Conservation (phyloP, 2,888 invertebrate species). For the Adela reaumurella region DNA sequence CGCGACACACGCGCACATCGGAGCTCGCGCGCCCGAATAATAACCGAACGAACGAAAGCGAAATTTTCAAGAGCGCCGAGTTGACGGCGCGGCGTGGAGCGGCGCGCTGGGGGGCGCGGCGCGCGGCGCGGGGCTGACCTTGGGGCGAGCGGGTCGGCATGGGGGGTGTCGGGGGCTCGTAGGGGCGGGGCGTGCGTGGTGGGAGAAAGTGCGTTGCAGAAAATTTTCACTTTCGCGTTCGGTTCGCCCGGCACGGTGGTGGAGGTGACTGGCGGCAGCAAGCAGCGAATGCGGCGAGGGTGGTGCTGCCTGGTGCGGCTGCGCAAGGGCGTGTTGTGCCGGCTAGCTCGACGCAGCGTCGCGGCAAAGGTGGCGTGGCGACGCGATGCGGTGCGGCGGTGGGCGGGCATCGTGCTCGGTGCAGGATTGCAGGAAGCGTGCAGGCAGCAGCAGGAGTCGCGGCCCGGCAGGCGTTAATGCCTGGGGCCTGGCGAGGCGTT, state of each 20-base stretch:
- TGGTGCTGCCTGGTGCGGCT: slow-evolving; percentile 5
- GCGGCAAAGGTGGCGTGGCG: slow-evolving; percentile 14
- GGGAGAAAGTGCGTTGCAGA: slow-evolving; percentile 50
- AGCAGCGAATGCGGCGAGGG: slow-evolving; percentile 7
- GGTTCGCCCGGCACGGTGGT: slow-evolving; percentile 22
- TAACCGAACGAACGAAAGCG: slow-evolving; percentile 63
- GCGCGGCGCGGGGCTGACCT: slow-evolving; percentile 35
- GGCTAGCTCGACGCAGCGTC: slow-evolving; percentile 24
- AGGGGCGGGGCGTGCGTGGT: slow-evolving; percentile 30
- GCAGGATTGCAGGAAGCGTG: too few relatives aligned
- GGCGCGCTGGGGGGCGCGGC: slow-evolving; percentile 26
- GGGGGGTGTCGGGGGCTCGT: slow-evolving; percentile 23
- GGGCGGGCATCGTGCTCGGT: slow-evolving; percentile 9
- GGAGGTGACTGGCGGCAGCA: slow-evolving; percentile 6
- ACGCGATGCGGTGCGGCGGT: slow-evolving; percentile 7
- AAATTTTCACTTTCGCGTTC: slow-evolving; percentile 52
- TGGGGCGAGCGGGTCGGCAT: slow-evolving; percentile 27
- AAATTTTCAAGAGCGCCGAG: slow-evolving; percentile 59
- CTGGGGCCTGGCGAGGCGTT: too few relatives aligned
- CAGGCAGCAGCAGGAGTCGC: too few relatives aligned
- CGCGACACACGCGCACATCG: slow-evolving; percentile 57
- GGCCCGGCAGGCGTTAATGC: too few relatives aligned
- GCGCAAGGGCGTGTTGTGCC: slow-evolving; percentile 6
- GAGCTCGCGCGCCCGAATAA: slow-evolving; percentile 59
- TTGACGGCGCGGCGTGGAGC: slow-evolving; percentile 19